Evolutionary conservation across 2,797 vertebrate genomes (phyloP), one percentile per base, ranked within the genome.

Genomic region (Pseudomugil gertrudae): DNA sequence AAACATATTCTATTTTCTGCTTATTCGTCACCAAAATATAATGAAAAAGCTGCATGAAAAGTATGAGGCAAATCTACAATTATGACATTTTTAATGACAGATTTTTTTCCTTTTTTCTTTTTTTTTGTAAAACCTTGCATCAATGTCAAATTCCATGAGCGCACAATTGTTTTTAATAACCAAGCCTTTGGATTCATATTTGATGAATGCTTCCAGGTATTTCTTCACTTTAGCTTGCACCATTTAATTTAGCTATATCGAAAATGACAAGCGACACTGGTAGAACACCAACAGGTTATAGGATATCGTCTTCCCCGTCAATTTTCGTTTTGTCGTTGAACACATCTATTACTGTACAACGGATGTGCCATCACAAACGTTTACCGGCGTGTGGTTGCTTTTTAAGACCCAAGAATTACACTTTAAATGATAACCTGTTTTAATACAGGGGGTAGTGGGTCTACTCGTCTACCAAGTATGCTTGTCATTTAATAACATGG

Each of bases 51-150:
- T 30, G 30, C 0, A 63, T 53, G 40, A 81, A 84, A 70, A 67
- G 74, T 24, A 74, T 19, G 65, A 88, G 54, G 48, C 80, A 77
- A 66, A 74, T 62, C 24, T 87, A 85, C 82, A 90, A 83, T 83
- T 70, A 86, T 86, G 76, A 88, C 80, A 86, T 90, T 85, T 89
- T 89, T 89, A 88, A 90, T 91, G 87, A 84, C 78, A 76, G 86
- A 84, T 52, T 9, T 17, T 29, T 27, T 29, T 19, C 6, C 27
- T 52, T 4, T 17, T 17, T 26, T 52, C 3, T 19, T 17, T 17
- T 51, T 51, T 79, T 84, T 91, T 89, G 85, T 88, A 90, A 91
- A 92, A 90, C 83, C 78, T 90, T 90, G 88, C 89, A 88, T 88
- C 81, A 76, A 68, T 89, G 85, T 89, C 73, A 87, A 78, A 76